A percentile compares a stretch with the other conserved stretches of the same genome.
Conservation (phyloP, 2,888 invertebrate species). For the Limnephilus auricula region DNA sequence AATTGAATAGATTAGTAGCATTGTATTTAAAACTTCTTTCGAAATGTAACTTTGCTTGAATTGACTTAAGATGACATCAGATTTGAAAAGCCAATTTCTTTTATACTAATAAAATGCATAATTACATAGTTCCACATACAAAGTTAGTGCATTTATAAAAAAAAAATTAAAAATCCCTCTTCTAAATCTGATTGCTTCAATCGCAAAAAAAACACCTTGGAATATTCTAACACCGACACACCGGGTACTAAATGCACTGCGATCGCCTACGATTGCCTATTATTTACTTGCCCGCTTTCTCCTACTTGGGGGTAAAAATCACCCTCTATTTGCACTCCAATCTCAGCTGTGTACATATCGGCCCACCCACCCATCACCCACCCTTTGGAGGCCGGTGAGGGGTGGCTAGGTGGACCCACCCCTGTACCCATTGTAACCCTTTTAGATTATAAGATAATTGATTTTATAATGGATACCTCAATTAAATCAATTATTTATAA, state of each 20-base stretch:
- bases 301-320: conserved; percentile 7
- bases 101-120: too few relatives aligned
- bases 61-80: background rate
- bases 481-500: too few relatives aligned
- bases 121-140: background rate
- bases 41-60: background rate
- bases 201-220: too few relatives aligned
- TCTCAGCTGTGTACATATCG: conserved; percentile 19
- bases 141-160: background rate
- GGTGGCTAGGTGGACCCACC: background rate
- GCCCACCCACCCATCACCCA: background rate
- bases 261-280: background rate
- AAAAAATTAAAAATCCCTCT: background rate
- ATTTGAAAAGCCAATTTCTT: background rate
- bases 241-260: background rate
- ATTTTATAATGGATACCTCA: background rate
- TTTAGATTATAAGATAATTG: background rate
- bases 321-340: conserved; percentile 37
- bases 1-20: too few relatives aligned
- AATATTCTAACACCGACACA: background rate
- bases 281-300: background rate
- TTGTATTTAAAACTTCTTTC: too few relatives aligned
- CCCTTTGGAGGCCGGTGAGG: background rate
- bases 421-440: background rate
- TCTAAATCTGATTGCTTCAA: background rate